Evolutionary conservation across 2,888 invertebrate species (phyloP), one percentile per base, ranked within the genome.

Genomic region (Coremacera marginata): DNA sequence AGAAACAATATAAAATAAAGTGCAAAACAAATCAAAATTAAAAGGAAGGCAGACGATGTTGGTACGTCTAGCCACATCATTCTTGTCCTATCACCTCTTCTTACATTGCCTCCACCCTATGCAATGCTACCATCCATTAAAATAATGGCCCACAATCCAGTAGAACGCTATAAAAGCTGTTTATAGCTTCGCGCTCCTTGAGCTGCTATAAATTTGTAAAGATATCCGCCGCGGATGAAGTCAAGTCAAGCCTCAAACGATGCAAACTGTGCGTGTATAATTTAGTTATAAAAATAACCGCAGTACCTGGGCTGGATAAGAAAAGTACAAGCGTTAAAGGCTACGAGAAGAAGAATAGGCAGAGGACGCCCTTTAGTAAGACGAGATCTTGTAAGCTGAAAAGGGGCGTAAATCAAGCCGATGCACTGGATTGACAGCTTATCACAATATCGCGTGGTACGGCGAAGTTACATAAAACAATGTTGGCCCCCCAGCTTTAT

Each of bases 251-350:
- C 44, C 70, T 19, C 70, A 70, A 75, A 57, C 52, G 57, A 57
- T 19, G 57, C 25, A 57, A 11, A 80, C 82, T 83, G 78, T 82
- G 82, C 84, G 84, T 85, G 83, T 85, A 84, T 87, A 87, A 87
- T 87, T 87, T 87, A 87, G 87, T 87, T 87, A 87, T 87, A 87
- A 87, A 87, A 87, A 87, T 86, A 87, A 87, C 85, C 85, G 83
- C 86, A 83, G 82, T 80, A 83, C 57, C 79, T 77, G 71, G 74
- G 37, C 22, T 25, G 57, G 44, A 44, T 44, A 44, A 11, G 27
- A 60, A 60, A 25, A 25, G 25, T 25, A 22, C 19, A 1, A 67
- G 44, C 72, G 25, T 55, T 22, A 57, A 80, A 67, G 49, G 60
- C 74, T 75, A 31, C 51, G 72, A 31, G 75, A 82, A 27, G 31